Evolutionary conservation across 1,140 invertebrate species (phyloP).

Genomic region (Pomacea maculata): DNA sequence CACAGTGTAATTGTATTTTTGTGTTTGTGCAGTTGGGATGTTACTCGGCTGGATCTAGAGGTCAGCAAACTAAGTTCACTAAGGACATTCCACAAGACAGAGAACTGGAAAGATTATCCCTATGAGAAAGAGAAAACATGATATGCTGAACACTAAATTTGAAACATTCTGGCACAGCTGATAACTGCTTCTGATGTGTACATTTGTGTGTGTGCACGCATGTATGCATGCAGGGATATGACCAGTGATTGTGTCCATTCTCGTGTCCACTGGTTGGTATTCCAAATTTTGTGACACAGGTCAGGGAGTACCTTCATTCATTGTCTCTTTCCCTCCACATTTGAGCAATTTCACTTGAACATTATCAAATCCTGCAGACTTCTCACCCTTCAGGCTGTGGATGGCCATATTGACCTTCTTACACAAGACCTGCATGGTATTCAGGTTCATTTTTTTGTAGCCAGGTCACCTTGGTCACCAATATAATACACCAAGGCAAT

Average conservation of each 20-base stretch:
- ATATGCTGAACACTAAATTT: background rate
- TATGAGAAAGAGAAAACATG: background rate
- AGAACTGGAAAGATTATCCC: background rate
- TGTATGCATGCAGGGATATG: background rate
- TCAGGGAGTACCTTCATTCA: too few species aligned
- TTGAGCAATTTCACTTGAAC: too few species aligned
- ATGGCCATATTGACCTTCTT: too few species aligned
- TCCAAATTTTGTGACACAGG: too few species aligned
- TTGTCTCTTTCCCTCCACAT: too few species aligned
- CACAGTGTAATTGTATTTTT: background rate
- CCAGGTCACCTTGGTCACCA: too few species aligned
- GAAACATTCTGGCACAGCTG: background rate
- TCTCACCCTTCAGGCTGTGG: too few species aligned
- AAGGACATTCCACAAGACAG: conserved; percentile 35
- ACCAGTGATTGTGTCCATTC: background rate
- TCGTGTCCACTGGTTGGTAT: background rate
- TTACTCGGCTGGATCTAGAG: conserved; percentile 31
- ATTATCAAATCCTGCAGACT: too few species aligned
- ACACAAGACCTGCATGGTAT: too few species aligned
- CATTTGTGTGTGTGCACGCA: background rate
- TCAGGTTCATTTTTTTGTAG: too few species aligned
- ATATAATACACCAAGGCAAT: too few species aligned
- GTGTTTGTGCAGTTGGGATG: conserved; percentile 29
- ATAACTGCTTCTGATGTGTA: background rate
- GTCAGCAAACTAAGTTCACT: background rate